Base-by-base conservation (phyloP, 2,113 vertebrate species). In the Chlorocebus sabaeus region DNA sequence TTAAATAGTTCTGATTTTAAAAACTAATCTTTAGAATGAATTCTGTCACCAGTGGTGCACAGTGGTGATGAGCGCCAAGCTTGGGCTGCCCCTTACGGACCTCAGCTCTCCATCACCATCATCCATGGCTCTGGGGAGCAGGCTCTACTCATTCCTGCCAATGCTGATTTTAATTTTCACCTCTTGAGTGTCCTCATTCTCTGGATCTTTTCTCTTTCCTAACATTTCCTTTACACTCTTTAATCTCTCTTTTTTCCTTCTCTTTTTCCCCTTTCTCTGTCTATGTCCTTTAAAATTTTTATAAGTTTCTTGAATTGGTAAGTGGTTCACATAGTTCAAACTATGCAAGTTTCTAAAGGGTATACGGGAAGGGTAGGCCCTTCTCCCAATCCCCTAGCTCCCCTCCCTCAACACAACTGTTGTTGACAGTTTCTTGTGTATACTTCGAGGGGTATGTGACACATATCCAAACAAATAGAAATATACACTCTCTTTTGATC, bases 1-100 rank as follows among this genome's bases (percentile, higher is more conserved):
- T 70, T 48, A 91, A 38, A 57, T n/a, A n/a, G 79, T 64, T 95
- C 45, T 70, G n/a, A 90, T 38, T 61, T 10, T 1, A 38, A 96
- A 84, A 64, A 14, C 25, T 70, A 17, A 95, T 75, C 25, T 90
- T 93, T 17, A 40, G 22, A 20, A 78, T 48, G 48, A 90, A 57
- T 14, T 82, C 86, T 76, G 9, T 67, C 40, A 18, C 72, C 14
- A 38, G 80, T 5, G 22, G 27, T 70, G 57, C 12, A 40, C 11
- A 38, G 55, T 48, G 70, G 20, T 14, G 75, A 40, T 7, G 17
- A 59, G 17, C 0, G 8, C 4, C 4, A 45, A 16, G 13, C 35
- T 9, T 10, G 48, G 80, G 38, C 4, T 6, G 38, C 3, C 48
- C 40, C 8, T 45, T 27, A 20, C 16, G 32, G 55, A 52, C 50